These are phyloP conservation scores for Drosophila ohnishii DNA, from an alignment of 1,140 invertebrate species.

Conservation along the genomic window DNA sequence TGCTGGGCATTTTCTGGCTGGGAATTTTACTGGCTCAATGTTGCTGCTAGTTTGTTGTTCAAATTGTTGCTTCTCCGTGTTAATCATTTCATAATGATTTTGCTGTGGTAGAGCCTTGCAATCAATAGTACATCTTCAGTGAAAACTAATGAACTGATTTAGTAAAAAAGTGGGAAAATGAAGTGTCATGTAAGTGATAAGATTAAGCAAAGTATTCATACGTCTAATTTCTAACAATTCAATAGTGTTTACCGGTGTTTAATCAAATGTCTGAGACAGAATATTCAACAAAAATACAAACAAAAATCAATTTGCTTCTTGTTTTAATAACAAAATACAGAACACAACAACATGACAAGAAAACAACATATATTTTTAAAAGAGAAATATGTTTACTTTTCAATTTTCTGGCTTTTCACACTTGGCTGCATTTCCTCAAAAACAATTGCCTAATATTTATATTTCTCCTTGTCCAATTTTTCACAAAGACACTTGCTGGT, in stretches of 20 bases:
- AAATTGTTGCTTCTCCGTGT: not conserved
- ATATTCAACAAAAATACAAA: not conserved
- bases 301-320: not conserved
- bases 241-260: not conserved
- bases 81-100: not conserved
- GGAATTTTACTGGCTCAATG: not conserved
- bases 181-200: too few relatives aligned
- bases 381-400: not conserved
- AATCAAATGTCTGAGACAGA: not conserved
- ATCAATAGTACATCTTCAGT: too few relatives aligned
- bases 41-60: not conserved
- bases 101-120: not conserved
- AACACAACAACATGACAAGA: not conserved
- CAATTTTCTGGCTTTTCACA: not conserved
- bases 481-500: not conserved
- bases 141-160: too few relatives aligned
- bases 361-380: not conserved
- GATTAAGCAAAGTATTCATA: too few relatives aligned
- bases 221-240: not conserved
- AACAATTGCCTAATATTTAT: not conserved
- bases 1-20: conserved; percentile 15
- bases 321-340: not conserved
- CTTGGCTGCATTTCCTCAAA: not conserved
- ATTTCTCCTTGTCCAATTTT: not conserved
- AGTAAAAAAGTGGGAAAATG: too few relatives aligned